A percentile compares a stretch with the other conserved stretches of the same genome.
Conservation (phyloP, 2,888 invertebrate species). For the Caenorhabditis parvicauda region DNA sequence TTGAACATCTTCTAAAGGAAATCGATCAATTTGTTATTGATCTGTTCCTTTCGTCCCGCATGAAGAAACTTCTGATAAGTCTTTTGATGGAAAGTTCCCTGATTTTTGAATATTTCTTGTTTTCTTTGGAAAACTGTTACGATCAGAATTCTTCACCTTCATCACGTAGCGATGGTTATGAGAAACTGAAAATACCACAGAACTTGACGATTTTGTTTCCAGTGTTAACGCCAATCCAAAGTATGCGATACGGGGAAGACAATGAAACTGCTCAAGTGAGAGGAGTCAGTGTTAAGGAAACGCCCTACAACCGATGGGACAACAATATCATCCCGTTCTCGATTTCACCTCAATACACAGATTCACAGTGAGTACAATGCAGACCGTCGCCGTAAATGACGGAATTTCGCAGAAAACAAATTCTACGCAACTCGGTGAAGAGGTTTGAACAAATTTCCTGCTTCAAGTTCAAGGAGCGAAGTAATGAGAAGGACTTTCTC, state of each 20-base stretch:
- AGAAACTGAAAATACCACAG: not conserved
- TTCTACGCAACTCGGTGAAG: slow-evolving; percentile 32
- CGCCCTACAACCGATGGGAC: slow-evolving; percentile 39
- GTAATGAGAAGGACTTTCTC: slow-evolving; percentile 40
- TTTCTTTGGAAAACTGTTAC: not conserved
- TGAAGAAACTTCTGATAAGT: not conserved
- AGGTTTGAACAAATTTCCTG: slow-evolving; percentile 44
- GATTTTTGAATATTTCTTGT: not conserved
- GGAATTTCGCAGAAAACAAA: slow-evolving; percentile 31
- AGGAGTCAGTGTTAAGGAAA: slow-evolving; percentile 32
- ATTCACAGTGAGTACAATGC: slow-evolving; percentile 27
- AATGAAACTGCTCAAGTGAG: slow-evolving; percentile 21
- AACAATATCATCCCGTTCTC: slow-evolving; percentile 44
- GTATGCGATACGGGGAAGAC: slow-evolving; percentile 21
- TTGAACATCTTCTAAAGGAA: too few species aligned
- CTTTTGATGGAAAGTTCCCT: not conserved
- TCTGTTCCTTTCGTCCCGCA: not conserved
- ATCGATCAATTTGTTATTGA: too few species aligned
- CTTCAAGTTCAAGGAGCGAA: slow-evolving; percentile 47
- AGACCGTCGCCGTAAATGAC: not conserved
- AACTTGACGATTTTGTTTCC: not conserved
- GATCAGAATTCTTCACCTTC: not conserved
- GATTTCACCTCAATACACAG: slow-evolving; percentile 42
- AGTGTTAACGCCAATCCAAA: slow-evolving; percentile 46
- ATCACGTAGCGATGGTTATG: not conserved